Conservation (phyloP, 2,113 vertebrate genomes). For the Trichechus manatus region DNA sequence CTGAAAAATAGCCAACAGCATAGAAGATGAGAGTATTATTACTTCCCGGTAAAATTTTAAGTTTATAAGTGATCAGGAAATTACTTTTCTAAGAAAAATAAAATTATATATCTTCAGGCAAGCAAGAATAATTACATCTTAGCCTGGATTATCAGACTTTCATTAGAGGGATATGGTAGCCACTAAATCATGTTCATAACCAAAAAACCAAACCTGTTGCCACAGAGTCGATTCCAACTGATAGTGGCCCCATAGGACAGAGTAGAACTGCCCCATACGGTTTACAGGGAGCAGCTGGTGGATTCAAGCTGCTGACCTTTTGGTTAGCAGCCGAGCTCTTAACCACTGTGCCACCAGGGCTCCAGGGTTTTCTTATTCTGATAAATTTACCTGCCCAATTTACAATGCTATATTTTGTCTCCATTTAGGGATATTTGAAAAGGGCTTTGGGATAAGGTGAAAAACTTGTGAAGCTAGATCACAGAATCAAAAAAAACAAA, state of each 20-base stretch:
- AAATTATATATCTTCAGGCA: conserved; percentile 61
- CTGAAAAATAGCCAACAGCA: conserved; percentile 69
- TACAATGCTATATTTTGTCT: neutral
- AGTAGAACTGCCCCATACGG: no score
- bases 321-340: neutral
- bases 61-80: conserved; percentile 77
- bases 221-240: no score
- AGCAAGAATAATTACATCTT: conserved; percentile 68
- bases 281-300: no score
- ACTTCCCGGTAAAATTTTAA: conserved; percentile 79
- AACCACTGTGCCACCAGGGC: neutral
- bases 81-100: conserved; percentile 80
- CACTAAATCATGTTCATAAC: no score
- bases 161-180: neutral
- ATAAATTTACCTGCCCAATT: neutral
- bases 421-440: neutral
- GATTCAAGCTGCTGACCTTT: neutral
- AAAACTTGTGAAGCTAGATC: neutral
- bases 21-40: conserved; percentile 67
- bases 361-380: neutral
- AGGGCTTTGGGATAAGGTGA: neutral
- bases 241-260: no score
- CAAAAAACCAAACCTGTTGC: no score
- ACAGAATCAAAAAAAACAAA: neutral
- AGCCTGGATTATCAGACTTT: neutral